These are phyloP conservation scores for Hippocampus comes DNA, from an alignment of 2,113 vertebrate species.

Conservation along the genomic window DNA sequence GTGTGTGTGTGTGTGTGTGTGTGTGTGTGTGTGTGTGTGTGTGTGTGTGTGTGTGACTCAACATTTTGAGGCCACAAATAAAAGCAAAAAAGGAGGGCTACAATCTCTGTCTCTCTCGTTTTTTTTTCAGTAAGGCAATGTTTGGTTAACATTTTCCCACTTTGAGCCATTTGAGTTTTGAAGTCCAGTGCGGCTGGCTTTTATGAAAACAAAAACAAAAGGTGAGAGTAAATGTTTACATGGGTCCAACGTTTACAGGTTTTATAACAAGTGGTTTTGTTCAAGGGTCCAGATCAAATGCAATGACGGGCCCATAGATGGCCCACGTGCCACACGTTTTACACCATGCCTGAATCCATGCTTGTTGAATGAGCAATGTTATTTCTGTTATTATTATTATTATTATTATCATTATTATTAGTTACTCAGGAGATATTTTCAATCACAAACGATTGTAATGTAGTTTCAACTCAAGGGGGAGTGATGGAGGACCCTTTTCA, in stretches of 20 bases:
- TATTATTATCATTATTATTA: not conserved
- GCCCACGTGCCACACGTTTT: not conserved
- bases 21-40: not conserved
- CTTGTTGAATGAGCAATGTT: not conserved
- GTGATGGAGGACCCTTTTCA: not conserved
- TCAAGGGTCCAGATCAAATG: not conserved
- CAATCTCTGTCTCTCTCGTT: not conserved
- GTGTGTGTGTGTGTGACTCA: slow-evolving; percentile 49
- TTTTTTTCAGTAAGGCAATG: not conserved
- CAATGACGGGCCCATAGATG: not conserved
- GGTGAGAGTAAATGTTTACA: not conserved
- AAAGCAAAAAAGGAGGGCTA: not conserved
- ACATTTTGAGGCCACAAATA: slow-evolving; percentile 45
- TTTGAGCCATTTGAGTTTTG: not conserved
- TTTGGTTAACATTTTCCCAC: not conserved
- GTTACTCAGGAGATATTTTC: not conserved
- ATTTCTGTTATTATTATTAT: no score
- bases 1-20: not conserved
- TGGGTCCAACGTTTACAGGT: not conserved
- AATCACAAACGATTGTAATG: not conserved
- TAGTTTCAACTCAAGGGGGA: not conserved
- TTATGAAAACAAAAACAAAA: not conserved
- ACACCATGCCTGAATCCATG: not conserved
- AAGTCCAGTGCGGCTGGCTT: not conserved
- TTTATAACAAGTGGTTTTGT: not conserved